phyloP scores from a whole-genome alignment of 2,888 invertebrate genomes.

The Nymphalis urticae region DNA sequence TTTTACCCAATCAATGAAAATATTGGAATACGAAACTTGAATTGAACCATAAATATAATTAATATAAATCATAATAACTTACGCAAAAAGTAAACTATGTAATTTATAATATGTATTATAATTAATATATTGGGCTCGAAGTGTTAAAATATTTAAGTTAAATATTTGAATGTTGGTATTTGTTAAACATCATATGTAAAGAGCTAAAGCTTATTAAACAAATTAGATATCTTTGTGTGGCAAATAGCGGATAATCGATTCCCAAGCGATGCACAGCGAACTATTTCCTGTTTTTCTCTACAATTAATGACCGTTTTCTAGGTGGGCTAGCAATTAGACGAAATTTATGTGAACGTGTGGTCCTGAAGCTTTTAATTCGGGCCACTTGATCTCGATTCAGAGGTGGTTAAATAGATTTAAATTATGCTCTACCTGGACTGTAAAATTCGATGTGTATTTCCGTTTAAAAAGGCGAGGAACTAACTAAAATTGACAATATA shows the following conservation, averaged over 20 bases:
- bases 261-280: conserved; percentile 31
- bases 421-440: conserved; percentile 10
- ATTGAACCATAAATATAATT: no score
- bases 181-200: not conserved
- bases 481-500: not conserved
- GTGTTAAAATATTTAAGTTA: no score
- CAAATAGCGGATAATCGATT: conserved; percentile 33
- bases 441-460: not conserved
- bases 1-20: no score
- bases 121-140: no score
- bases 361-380: conserved; percentile 31
- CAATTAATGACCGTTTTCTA: conserved; percentile 34
- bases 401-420: conserved; percentile 30
- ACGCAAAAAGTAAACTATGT: no score
- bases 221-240: conserved; percentile 14
- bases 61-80: no score
- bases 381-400: conserved; percentile 30
- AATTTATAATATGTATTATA: no score
- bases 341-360: conserved; percentile 33
- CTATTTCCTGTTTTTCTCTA: conserved; percentile 35
- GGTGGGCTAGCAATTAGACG: conserved; percentile 34
- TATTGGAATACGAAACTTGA: no score
- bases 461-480: not conserved
- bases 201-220: not conserved
- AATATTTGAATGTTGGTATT: not conserved